Evolutionary conservation across 1,140 invertebrate genomes (phyloP), one percentile per base, ranked within the genome.

Genomic region (Scaptomyza pallida): DNA sequence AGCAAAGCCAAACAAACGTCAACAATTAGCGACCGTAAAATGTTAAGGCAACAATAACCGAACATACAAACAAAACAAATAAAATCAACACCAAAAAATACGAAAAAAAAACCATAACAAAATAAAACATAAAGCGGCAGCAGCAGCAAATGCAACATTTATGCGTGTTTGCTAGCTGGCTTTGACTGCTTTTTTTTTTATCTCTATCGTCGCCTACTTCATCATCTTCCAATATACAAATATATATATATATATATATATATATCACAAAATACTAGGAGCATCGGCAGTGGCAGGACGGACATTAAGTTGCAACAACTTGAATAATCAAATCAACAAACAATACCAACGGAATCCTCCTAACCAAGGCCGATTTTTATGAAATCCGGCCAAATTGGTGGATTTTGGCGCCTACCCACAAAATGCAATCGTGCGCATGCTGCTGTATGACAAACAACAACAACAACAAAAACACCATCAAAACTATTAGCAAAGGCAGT

Each of bases 361-460:
- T 54, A 72, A 41, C 72, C 72, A 81, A 86, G 79, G 77, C 88
- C 85, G 89, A 71, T 50, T 56, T 50, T 52, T 16, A 3, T 9
- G 19, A 15, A 61, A 67, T 70, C 57, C 51, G 65, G 75, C 61
- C 65, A 37, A 59, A 72, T 75, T 72, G 56, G 65, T 57, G 64
- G 59, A 74, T 75, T 71, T 77, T 72, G 59, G 67, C 76, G 68
- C 55, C 63, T 55, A 72, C 41, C 78, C 80, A 82, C 89, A 90
- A 90, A 90, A 90, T 90, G 89, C 83, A 83, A 89, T 78, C 89
- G 73, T 79, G 78, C 81, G 89, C 71, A 75, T 72, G 76, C 80
- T 81, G 77, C 72, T 81, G 77, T 86, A 67, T 69, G 62, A 86
- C 50, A 64, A 86, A 74, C 81, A 80, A 72, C 72, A 80, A 72